Percentiles rank a stretch among this genome's conserved stretches.
Evolutionary conservation across 2,888 invertebrate genomes (phyloP).

Genomic region (Plemyria rubiginata): DNA sequence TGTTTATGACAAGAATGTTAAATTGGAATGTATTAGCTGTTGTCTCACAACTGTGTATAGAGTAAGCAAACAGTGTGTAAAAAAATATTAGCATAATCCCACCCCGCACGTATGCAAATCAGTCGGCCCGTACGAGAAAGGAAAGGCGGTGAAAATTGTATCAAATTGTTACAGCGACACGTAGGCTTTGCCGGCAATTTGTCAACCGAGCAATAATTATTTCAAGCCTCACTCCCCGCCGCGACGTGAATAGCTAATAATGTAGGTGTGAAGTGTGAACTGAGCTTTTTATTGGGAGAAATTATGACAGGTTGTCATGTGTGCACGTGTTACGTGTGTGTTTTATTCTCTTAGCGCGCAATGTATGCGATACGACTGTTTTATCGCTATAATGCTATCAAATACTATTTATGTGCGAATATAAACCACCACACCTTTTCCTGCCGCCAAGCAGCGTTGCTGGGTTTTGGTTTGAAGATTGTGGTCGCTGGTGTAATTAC

Average conservation of each 20-base stretch:
- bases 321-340: too few species aligned
- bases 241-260: constrained; percentile 60
- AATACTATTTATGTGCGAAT: too few species aligned
- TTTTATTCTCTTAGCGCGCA: neutral
- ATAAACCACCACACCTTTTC: too few species aligned
- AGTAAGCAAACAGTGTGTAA: constrained; percentile 76
- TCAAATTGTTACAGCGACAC: constrained; percentile 81
- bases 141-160: constrained; percentile 78
- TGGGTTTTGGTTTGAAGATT: too few species aligned
- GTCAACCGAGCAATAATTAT: constrained; percentile 82
- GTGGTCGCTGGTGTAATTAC: too few species aligned
- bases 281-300: constrained; percentile 27
- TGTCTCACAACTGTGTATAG: constrained; percentile 16
- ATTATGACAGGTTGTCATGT: constrained; percentile 19
- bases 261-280: constrained; percentile 43
- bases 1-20: neutral
- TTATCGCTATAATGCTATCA: neutral
- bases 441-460: too few species aligned
- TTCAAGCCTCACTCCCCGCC: constrained; percentile 60
- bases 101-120: constrained; percentile 79
- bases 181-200: constrained; percentile 80
- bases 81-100: constrained; percentile 83
- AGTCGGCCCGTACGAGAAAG: constrained; percentile 71
- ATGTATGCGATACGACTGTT: neutral
- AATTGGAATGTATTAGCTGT: constrained; percentile 10